These are phyloP conservation scores for Talpa occidentalis DNA, from an alignment of 2,113 vertebrate genomes.

Conservation along the genomic window DNA sequence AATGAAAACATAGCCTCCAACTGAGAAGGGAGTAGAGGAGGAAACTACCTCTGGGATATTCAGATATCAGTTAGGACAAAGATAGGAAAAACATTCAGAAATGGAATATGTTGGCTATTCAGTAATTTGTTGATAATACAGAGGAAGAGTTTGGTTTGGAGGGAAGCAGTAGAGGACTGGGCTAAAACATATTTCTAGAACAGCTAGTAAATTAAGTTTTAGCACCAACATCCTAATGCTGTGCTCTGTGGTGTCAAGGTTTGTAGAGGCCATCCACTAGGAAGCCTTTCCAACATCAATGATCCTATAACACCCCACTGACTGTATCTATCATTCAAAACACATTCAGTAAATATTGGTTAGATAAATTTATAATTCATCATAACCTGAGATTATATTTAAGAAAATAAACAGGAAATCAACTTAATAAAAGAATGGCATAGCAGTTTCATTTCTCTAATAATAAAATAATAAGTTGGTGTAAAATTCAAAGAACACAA, in stretches of 20 bases:
- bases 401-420: constrained; percentile 41
- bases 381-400: constrained; percentile 13
- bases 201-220: not conserved
- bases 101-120: too few species aligned
- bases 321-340: not conserved
- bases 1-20: not conserved
- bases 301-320: not conserved
- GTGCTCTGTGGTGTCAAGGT: not conserved
- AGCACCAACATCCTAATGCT: not conserved
- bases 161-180: not conserved
- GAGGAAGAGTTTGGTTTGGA: not conserved
- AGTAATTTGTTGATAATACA: not conserved
- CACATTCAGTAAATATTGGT: not conserved
- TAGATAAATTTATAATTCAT: constrained; percentile 34
- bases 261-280: not conserved
- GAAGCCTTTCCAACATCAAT: not conserved
- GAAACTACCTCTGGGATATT: not conserved
- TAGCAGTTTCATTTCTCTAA: constrained; percentile 24
- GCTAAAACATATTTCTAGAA: not conserved
- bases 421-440: constrained; percentile 37
- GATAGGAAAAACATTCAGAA: not conserved
- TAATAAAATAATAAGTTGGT: constrained; percentile 45
- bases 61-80: constrained; percentile 36
- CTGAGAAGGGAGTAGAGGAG: not conserved
- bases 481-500: constrained; percentile 50